Conservation (phyloP, 2,113 vertebrate species). For the Ochotona curzoniae region DNA sequence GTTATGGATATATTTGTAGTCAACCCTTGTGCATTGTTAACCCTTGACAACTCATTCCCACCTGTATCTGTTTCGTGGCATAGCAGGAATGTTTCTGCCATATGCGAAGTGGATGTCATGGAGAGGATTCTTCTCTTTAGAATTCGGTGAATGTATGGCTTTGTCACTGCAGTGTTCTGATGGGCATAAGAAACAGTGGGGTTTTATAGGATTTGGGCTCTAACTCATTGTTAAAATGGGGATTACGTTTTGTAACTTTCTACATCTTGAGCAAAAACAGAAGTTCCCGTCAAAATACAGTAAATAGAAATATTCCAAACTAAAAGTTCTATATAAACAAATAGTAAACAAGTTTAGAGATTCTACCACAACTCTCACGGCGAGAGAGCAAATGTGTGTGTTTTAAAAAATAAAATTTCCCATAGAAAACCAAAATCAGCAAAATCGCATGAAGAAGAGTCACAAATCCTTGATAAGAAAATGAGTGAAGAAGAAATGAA, state of each 20-base stretch:
- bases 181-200: background rate
- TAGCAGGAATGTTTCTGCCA: background rate
- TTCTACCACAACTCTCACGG: background rate
- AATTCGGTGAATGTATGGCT: background rate
- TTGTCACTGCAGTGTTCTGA: background rate
- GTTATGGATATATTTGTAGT: background rate
- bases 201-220: background rate
- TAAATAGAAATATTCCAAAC: background rate
- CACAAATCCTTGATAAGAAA: background rate
- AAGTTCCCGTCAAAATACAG: background rate
- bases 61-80: fast-evolving
- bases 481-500: background rate
- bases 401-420: background rate
- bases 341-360: background rate
- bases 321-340: background rate
- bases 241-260: background rate
- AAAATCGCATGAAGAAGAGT: background rate
- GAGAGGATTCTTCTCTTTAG: background rate
- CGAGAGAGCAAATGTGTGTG: background rate
- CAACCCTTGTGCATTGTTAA: background rate
- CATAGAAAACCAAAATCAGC: background rate
- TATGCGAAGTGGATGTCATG: background rate
- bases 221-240: background rate
- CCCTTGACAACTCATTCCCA: background rate
- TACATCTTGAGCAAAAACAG: background rate